Percentiles rank a stretch among this genome's conserved stretches.
phyloP scores from a whole-genome alignment of 1,140 invertebrate species.

The Ceratitis capitata region DNA sequence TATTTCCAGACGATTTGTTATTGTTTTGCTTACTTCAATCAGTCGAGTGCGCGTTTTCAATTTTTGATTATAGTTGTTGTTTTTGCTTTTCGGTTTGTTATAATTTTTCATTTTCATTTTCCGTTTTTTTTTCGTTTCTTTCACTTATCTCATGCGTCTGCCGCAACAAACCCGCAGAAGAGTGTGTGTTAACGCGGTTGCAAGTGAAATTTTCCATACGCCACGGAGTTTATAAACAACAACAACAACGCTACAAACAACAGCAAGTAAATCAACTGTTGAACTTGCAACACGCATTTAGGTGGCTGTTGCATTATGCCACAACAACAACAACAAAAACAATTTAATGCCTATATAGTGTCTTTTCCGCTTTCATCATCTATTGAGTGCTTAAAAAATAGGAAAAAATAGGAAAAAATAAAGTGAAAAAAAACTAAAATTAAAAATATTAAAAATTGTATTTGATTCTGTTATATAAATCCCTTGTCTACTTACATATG shows the following conservation, averaged over 20 bases:
- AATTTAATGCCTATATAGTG: not conserved
- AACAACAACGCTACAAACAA: not conserved
- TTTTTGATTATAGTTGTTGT: not conserved
- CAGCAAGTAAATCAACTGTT: not conserved
- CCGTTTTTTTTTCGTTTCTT: not conserved
- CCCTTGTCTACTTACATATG: too few species aligned
- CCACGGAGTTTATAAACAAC: not conserved
- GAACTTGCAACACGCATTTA: not conserved
- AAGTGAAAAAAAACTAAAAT: not conserved
- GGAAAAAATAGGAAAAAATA: too few species aligned
- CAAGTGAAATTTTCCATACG: not conserved
- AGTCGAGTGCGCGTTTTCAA: too few species aligned
- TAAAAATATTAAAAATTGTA: not conserved
- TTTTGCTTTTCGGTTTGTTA: not conserved
- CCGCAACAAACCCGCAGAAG: not conserved
- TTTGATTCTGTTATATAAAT: not conserved
- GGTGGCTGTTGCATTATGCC: not conserved
- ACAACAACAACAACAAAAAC: not conserved
- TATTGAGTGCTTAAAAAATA: too few species aligned
- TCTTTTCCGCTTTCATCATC: not conserved
- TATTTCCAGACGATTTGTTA: not conserved
- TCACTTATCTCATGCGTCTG: not conserved
- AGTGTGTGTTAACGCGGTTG: not conserved
- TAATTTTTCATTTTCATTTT: too few species aligned
- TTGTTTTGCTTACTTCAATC: not conserved